Conservation (phyloP, 2,113 vertebrate species). For the Chionodraco myersi region DNA sequence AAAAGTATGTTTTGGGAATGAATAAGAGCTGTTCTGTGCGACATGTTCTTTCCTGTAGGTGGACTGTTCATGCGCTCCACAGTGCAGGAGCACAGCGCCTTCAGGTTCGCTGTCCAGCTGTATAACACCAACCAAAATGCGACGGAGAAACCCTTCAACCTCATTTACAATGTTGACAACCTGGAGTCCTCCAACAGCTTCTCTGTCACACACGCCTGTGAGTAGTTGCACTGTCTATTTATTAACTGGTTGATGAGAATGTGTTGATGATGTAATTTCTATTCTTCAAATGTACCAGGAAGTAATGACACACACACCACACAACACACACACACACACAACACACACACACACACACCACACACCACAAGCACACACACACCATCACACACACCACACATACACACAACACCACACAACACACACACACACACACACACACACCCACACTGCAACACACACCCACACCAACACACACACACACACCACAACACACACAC, state of each 20-base stretch:
- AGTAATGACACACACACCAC: too few species aligned
- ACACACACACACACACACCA: background rate
- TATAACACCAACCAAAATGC: conserved; percentile 99
- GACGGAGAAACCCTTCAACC: conserved; percentile 97
- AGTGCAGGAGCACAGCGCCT: conserved; percentile 98
- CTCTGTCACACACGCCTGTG: conserved; percentile 99
- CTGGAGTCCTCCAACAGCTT: conserved; percentile 99
- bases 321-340: conserved; percentile 3
- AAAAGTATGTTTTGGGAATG: conserved; percentile 7
- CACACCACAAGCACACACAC: too few species aligned
- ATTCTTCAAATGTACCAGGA: background rate
- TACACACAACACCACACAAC: too few species aligned
- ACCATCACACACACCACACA: too few species aligned
- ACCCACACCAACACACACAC: conserved; percentile 8
- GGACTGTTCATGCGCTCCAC: conserved; percentile 98
- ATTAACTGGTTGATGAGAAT: background rate
- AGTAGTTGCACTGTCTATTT: conserved; percentile 82
- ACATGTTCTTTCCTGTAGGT: conserved; percentile 78
- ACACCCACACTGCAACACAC: conserved; percentile 8
- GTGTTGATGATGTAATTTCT: background rate
- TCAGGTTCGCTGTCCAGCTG: conserved; percentile 98
- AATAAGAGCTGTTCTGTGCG: conserved; percentile 29
- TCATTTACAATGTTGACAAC: conserved; percentile 99
- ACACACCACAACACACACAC: conserved; percentile 20
- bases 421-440: conserved; percentile 15